These are phyloP conservation scores for Trachelipus rathkii DNA, from an alignment of 1,140 invertebrate genomes.

Conservation along the genomic window DNA sequence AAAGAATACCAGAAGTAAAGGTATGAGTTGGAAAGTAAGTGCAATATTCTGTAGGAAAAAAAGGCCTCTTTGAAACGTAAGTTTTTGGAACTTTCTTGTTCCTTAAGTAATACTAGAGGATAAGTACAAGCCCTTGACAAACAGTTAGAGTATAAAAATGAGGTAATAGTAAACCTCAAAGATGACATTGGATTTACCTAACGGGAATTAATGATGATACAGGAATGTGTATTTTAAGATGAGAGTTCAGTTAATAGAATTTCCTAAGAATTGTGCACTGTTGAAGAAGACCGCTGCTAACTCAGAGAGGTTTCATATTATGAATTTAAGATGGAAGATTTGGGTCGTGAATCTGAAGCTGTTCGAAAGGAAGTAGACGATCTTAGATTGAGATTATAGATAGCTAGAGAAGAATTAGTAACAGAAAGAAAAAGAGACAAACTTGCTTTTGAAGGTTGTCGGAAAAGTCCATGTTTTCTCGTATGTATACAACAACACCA, in stretches of 20 bases:
- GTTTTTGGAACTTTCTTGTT: neutral
- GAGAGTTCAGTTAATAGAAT: neutral
- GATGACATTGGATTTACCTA: neutral
- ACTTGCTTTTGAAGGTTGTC: too few species aligned
- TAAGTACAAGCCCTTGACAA: neutral
- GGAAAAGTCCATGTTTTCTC: too few species aligned
- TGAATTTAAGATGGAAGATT: neutral
- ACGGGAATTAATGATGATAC: neutral
- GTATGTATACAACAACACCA: too few species aligned
- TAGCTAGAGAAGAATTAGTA: neutral
- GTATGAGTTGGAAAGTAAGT: neutral
- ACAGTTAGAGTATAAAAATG: neutral
- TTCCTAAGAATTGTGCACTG: too few species aligned
- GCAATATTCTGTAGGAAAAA: neutral
- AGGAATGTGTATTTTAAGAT: neutral
- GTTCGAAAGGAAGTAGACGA: neutral
- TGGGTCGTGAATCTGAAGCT: neutral
- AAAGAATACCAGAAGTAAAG: neutral
- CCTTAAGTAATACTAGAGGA: neutral
- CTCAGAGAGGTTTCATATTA: neutral
- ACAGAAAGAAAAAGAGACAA: slow-evolving; percentile 1
- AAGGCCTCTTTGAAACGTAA: neutral
- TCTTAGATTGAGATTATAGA: neutral
- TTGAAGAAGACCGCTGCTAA: neutral
- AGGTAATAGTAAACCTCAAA: neutral